Evolutionary conservation across 1,140 invertebrate species (phyloP).

Genomic region (Drosophila miranda): DNA sequence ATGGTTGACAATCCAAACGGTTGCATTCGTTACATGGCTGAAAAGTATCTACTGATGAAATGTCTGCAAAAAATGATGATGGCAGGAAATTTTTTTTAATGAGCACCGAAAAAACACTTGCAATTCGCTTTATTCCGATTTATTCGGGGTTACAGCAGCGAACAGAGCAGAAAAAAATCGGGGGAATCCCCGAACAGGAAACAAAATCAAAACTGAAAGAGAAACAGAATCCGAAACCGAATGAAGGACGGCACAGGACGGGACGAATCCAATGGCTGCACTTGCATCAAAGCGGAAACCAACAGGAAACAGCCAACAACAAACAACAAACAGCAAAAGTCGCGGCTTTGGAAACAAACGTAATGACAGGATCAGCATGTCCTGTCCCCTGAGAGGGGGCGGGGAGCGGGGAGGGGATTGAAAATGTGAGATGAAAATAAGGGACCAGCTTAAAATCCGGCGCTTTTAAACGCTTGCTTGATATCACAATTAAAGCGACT

Average conservation of each 20-base stretch:
- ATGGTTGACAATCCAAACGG: not conserved
- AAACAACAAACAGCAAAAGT: conserved; percentile 71
- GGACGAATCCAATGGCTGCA: conserved; percentile 12
- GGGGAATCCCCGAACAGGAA: conserved; percentile 7
- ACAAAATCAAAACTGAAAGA: not conserved
- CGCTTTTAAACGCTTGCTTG: conserved; percentile 72
- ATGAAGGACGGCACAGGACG: not conserved
- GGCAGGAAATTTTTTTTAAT: conserved; percentile 40
- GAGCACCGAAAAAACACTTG: conserved; percentile 21
- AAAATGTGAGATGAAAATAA: conserved; percentile 6
- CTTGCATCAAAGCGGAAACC: conserved; percentile 60
- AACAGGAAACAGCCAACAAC: conserved; percentile 61
- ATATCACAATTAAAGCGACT: conserved; percentile 82
- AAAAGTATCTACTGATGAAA: not conserved
- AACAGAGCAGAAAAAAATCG: conserved; percentile 16
- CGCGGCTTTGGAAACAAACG: conserved; percentile 74
- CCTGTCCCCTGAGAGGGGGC: conserved; percentile 15
- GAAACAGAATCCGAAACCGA: conserved; percentile 17
- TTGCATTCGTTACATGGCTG: too few species aligned
- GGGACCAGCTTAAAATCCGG: conserved; percentile 62
- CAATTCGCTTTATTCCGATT: conserved; percentile 16
- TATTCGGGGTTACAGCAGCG: conserved; percentile 9
- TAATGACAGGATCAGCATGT: conserved; percentile 76
- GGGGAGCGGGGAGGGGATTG: too few species aligned
- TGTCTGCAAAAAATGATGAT: conserved; percentile 15